Base-by-base conservation (phyloP, 1,140 invertebrate species). In the Anthonomus grandis region DNA sequence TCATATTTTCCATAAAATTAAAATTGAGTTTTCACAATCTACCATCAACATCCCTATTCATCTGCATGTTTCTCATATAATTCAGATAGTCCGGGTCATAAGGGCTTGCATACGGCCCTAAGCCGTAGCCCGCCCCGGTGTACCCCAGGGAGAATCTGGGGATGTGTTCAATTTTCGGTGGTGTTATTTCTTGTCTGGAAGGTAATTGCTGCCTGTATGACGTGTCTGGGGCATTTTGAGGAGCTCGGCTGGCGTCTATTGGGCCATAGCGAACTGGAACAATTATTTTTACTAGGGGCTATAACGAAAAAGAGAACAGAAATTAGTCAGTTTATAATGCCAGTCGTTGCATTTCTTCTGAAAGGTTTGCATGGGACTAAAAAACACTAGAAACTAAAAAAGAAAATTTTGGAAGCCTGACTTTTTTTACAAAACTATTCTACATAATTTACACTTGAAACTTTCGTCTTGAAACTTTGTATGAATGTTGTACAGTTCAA, bases 251-350 rank as follows among this genome's bases (percentile, higher is more conserved):
- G n/a, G 41, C 19, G 17, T 68, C 62, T 37, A 50, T 51, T 22
- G 59, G 60, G 24, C 41, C 56, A 23, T 57, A 66, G 8, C 64
- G 63, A 15, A 69, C 62, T n/a, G 69, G 71, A 27, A 72, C 57
- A 12, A 73, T 65, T 50, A 73, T 68, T 53, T 61, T 63, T 27
- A 73, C 45, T 59, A 70, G 64, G 45, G 70, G 64, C 22, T n/a
- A n/a, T n/a, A n/a, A n/a, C n/a, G n/a, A n/a, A n/a, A n/a, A n/a
- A n/a, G n/a, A n/a, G n/a, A n/a, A n/a, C n/a, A n/a, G n/a, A n/a
- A n/a, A n/a, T n/a, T n/a, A n/a, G n/a, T n/a, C n/a, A n/a, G n/a
- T n/a, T n/a, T n/a, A n/a, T n/a, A n/a, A n/a, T n/a, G n/a, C n/a
- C n/a, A n/a, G n/a, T n/a, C n/a, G n/a, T n/a, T n/a, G n/a, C n/a